Base-by-base conservation (phyloP, 2,888 invertebrate genomes). In the Craniophora ligustri region DNA sequence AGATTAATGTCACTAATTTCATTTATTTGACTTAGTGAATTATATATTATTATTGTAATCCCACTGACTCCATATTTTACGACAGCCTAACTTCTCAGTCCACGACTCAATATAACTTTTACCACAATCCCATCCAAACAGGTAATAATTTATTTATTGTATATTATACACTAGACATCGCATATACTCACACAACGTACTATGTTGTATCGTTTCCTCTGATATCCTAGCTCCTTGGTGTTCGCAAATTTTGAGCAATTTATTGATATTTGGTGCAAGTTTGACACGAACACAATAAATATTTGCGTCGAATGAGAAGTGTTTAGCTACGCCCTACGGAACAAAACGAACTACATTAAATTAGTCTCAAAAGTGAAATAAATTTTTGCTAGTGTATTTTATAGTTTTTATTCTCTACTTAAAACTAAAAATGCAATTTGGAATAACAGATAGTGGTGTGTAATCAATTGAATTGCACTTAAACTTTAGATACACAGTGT, bases 11-110 rank as follows among this genome's bases (percentile, higher is more conserved):
- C 62, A 67, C 58, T 67, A 62, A 65, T 57, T 69, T 62, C 69
- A 72, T 75, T 71, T 73, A 75, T 65, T 76, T 79, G 87, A 88
- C 88, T 89, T 86, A 86, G 88, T 81, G 81, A 81, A 80, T 84
- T 82, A 84, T 77, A 80, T 84, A 72, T 23, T 23, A 68, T 69
- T 76, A 78, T 78, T 75, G 67, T 68, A 75, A 73, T 61, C 68
- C 75, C 69, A 68, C 75, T 76, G 77, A 77, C 74, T 81, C 75
- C 65, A 78, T 67, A 72, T 67, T 74, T 76, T 68, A 71, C n/a
- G 77, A 81, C 78, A 85, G 76, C 81, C 82, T 81, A 78, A 74
- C 76, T 76, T 79, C 30, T 85, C 86, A 89, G 87, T 89, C 87
- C 87, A 82, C 82, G 85, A 86, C 85, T 85, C 82, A 78, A 81